A percentile compares a stretch with the other conserved stretches of the same genome.
These are phyloP conservation scores for Myiozetetes cayanensis DNA, from an alignment of 2,113 vertebrate genomes.

Conservation along the genomic window DNA sequence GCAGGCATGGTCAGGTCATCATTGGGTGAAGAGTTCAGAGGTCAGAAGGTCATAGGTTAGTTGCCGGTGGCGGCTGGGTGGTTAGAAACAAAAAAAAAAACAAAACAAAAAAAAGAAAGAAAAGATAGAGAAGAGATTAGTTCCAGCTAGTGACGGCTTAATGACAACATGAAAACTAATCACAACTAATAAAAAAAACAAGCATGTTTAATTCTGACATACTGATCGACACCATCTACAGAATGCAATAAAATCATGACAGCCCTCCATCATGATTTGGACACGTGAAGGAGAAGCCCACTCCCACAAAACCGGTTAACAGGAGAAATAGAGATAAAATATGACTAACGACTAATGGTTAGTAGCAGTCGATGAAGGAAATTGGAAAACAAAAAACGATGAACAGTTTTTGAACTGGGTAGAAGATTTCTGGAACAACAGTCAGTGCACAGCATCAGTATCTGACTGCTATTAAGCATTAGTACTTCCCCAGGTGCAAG, in stretches of 20 bases:
- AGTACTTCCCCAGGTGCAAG: constrained; percentile 87
- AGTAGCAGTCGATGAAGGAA: constrained; percentile 88
- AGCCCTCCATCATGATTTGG: constrained; percentile 87
- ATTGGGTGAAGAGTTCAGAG: constrained; percentile 99
- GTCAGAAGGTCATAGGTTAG: constrained; percentile 99
- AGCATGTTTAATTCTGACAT: constrained; percentile 85
- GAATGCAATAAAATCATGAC: constrained; percentile 89
- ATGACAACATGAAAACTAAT: constrained; percentile 99
- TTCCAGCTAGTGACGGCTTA: constrained; percentile 99
- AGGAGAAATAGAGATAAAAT: constrained; percentile 83
- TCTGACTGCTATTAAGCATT: constrained; percentile 93
- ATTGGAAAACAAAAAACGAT: constrained; percentile 72
- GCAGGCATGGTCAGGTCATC: constrained; percentile 99
- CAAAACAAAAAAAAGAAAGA: constrained; percentile 79
- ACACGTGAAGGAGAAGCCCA: constrained; percentile 82
- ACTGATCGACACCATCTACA: constrained; percentile 85
- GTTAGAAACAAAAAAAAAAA: constrained; percentile 89
- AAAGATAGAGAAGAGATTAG: constrained; percentile 99
- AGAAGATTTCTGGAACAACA: constrained; percentile 71
- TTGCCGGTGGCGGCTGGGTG: constrained; percentile 99
- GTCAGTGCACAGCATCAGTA: constrained; percentile 78
- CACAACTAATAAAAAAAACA: constrained; percentile 89
- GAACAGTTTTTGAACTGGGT: constrained; percentile 72
- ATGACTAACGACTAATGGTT: constrained; percentile 85
- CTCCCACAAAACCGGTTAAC: constrained; percentile 83